phyloP scores from a whole-genome alignment of 2,888 invertebrate genomes.

The Amphiduros pacificus region DNA sequence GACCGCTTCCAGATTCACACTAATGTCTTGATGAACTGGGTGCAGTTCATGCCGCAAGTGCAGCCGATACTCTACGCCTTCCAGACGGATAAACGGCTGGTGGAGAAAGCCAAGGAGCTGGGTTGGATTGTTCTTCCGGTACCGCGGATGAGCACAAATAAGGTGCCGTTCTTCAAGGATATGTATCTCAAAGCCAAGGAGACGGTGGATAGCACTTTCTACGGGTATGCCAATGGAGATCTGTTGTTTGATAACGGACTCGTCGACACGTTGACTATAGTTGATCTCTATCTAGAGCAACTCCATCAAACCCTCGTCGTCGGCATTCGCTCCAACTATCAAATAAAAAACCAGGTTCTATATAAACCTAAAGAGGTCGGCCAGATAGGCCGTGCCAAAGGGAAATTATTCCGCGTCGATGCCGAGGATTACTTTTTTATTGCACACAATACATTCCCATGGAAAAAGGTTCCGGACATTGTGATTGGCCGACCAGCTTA shows the following conservation, averaged over 20 bases:
- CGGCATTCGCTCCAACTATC: slow-evolving; percentile 3
- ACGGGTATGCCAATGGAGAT: slow-evolving; percentile 13
- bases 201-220: slow-evolving; percentile 4
- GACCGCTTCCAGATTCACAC: background rate
- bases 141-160: background rate
- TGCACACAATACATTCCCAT: background rate
- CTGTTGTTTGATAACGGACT: slow-evolving; percentile 6
- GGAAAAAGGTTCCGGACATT: slow-evolving; percentile 9
- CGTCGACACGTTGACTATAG: background rate
- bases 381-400: background rate
- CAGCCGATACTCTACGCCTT: background rate
- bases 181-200: slow-evolving; percentile 4
- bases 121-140: background rate
- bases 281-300: background rate
- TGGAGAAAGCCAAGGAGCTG: background rate
- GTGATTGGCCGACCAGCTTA: slow-evolving; percentile 15
- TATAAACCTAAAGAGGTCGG: background rate
- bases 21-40: background rate
- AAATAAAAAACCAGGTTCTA: background rate
- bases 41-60: background rate
- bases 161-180: slow-evolving; percentile 8
- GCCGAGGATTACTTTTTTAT: slow-evolving; percentile 16
- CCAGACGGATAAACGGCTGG: background rate
- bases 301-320: background rate
- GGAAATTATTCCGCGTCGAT: background rate